Percentiles rank a stretch among this genome's conserved stretches.
Conservation (phyloP, 2,113 vertebrate species). For the Gambusia holbrooki region DNA sequence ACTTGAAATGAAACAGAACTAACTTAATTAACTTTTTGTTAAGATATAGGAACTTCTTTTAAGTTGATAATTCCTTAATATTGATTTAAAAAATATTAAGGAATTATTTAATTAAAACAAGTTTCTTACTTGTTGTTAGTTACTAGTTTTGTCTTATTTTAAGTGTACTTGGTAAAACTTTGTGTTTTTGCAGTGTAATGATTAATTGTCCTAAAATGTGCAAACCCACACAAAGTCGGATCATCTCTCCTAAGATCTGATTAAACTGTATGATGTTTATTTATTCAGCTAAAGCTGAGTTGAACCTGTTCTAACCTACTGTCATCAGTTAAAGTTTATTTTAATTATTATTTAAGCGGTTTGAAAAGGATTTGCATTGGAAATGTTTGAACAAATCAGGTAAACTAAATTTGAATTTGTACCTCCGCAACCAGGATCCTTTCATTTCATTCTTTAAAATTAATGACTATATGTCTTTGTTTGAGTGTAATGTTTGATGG, state of each 20-base stretch:
- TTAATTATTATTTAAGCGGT: not conserved
- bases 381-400: not conserved
- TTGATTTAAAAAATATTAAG: no score
- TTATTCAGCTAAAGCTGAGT: conserved; percentile 4
- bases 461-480: not conserved
- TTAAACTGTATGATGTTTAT: conserved; percentile 9
- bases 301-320: not conserved
- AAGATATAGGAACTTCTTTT: no score
- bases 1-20: no score
- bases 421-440: not conserved
- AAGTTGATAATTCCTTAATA: no score
- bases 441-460: not conserved
- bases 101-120: no score
- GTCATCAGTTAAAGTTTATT: not conserved
- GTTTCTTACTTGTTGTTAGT: no score
- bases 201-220: conserved; percentile 3
- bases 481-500: not conserved
- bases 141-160: no score
- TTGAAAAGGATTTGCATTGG: not conserved
- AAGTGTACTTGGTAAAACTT: no score
- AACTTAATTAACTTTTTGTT: no score
- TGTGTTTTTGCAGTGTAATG: conserved; percentile 1
- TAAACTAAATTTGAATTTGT: not conserved
- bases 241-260: conserved; percentile 17
- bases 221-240: not conserved